Base-by-base conservation (phyloP, 2,888 invertebrate genomes). In the Plagodis dolabraria region DNA sequence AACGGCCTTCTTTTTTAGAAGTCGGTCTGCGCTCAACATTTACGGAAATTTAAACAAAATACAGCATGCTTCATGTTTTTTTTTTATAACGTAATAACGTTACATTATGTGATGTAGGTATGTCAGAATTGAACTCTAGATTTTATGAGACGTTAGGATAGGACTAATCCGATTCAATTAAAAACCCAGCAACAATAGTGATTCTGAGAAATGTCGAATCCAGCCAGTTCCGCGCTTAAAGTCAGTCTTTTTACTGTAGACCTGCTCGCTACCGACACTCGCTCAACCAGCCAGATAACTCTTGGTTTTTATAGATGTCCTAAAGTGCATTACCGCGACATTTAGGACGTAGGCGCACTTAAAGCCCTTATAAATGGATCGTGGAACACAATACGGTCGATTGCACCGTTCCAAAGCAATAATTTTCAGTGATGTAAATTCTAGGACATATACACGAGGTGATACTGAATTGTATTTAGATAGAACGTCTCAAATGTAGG, bases 161-260 rank as follows among this genome's bases (percentile, higher is more conserved):
- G n/a, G n/a, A n/a, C n/a, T n/a, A n/a, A n/a, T n/a, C n/a, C n/a
- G n/a, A n/a, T n/a, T n/a, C 22, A 22, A 4, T 22, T 22, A 22
- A 22, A 22, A 2, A 22, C 22, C 67, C 69, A 71, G 74, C 72
- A 65, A 61, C 63, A 47, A 67, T 71, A 69, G 60, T 63, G 68
- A 64, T 80, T 80, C 80, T 70, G 52, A 76, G 79, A 81, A 80
- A 72, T 57, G 68, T 42, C 40, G 67, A 74, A 75, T 71, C 71
- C 70, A 72, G 70, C 62, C 61, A 66, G 75, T 70, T 78, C 72
- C 61, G 63, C 11, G 7, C 5, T 9, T 38, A n/a, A n/a, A n/a
- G 38, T 38, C 38, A 42, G 10, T 7, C 42, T 42, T 79, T 80
- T 79, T 76, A 71, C 61, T 68, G 58, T 62, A 47, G 57, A 11